These are phyloP conservation scores for Pammene aurita DNA, from an alignment of 2,888 invertebrate genomes.

Conservation along the genomic window DNA sequence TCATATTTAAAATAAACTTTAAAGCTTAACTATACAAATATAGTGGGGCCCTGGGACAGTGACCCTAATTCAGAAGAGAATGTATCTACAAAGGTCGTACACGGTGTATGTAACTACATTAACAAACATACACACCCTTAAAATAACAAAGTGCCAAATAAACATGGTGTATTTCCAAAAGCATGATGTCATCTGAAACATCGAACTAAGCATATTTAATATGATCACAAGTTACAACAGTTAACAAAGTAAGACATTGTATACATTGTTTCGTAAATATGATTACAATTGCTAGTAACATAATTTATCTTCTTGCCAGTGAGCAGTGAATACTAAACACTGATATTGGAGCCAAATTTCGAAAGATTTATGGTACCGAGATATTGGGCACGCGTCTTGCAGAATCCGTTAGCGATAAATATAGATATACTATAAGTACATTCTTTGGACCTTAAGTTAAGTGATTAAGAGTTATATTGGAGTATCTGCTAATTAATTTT, in stretches of 20 bases:
- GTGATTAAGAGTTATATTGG: conserved; percentile 8
- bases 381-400: conserved; percentile 40
- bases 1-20: too few species aligned
- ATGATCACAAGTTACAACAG: neutral
- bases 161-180: conserved; percentile 45
- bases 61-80: conserved; percentile 18
- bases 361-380: conserved; percentile 9
- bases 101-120: conserved; percentile 29
- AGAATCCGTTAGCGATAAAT: conserved; percentile 44
- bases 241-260: neutral
- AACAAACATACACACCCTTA: conserved; percentile 30
- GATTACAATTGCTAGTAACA: too few species aligned
- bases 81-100: conserved; percentile 31
- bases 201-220: conserved; percentile 24
- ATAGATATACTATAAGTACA: conserved; percentile 5
- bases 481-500: conserved; percentile 4
- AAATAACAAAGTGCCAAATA: conserved; percentile 38
- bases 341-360: neutral
- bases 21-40: too few species aligned
- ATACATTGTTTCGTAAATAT: neutral
- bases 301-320: neutral
- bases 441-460: conserved; percentile 8
- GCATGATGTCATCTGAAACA: conserved; percentile 50
- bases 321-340: conserved; percentile 17
- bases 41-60: neutral